Percentiles rank a stretch among this genome's conserved stretches.
Conservation (phyloP, 2,797 vertebrate species). For the Urosaurus nigricauda region DNA sequence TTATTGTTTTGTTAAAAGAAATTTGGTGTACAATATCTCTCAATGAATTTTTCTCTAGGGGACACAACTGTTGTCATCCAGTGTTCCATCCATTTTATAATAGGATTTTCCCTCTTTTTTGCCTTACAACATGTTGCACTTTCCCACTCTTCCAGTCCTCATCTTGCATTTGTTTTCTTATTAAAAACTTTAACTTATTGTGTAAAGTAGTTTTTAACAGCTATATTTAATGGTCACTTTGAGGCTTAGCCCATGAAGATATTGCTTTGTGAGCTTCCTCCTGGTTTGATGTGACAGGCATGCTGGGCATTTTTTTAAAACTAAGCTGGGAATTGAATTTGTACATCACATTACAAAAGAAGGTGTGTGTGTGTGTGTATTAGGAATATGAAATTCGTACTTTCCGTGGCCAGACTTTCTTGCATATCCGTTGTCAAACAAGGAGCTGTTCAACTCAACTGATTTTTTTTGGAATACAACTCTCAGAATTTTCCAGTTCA, state of each 20-base stretch:
- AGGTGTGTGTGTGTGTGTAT: neutral
- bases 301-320: too few relatives aligned
- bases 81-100: neutral
- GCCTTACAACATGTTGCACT: slow-evolving; percentile 17
- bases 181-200: neutral
- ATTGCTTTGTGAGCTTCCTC: neutral
- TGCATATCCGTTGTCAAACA: neutral
- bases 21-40: neutral
- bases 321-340: too few relatives aligned
- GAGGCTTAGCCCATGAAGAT: neutral
- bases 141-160: neutral
- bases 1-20: neutral
- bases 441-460: neutral
- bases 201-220: neutral
- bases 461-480: too few relatives aligned
- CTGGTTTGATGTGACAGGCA: neutral
- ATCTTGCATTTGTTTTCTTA: neutral
- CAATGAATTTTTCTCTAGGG: neutral
- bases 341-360: too few relatives aligned
- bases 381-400: too few relatives aligned
- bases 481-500: too few relatives aligned
- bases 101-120: neutral
- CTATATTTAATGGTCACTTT: neutral
- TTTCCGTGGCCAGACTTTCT: neutral
- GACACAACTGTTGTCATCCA: neutral